phyloP scores from a whole-genome alignment of 2,113 vertebrate species.

The Dolichallabes microphthalmus region DNA sequence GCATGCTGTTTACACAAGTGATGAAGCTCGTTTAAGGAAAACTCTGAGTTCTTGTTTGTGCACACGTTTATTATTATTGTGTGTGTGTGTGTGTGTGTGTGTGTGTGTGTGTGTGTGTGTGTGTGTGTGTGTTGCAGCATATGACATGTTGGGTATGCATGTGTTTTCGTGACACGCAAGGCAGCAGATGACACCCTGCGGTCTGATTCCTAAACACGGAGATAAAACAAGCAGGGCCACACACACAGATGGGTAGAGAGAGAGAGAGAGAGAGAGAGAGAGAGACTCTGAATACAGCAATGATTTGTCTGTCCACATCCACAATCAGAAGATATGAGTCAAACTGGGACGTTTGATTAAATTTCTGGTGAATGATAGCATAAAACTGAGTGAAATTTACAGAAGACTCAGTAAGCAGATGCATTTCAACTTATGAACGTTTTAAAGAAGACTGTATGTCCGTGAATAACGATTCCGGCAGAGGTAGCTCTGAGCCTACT shows the following conservation, averaged over 20 bases:
- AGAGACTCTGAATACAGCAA: slow-evolving; percentile 4
- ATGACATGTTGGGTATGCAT: slow-evolving; percentile 52
- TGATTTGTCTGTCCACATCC: not conserved
- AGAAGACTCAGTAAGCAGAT: too few relatives aligned
- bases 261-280: slow-evolving; percentile 22
- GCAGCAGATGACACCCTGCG: slow-evolving; percentile 60
- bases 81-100: slow-evolving; percentile 54
- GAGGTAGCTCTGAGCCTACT: too few relatives aligned
- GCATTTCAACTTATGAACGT: too few relatives aligned
- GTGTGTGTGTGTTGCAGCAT: slow-evolving; percentile 52
- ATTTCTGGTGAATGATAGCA: too few relatives aligned
- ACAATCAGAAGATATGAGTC: too few relatives aligned
- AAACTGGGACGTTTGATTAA: too few relatives aligned
- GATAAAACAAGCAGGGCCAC: slow-evolving; percentile 74
- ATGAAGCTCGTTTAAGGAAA: slow-evolving; percentile 13
- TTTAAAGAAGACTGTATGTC: too few relatives aligned
- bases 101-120: slow-evolving; percentile 20
- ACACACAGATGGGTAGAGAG: slow-evolving; percentile 60
- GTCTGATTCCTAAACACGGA: slow-evolving; percentile 74
- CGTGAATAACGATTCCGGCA: too few relatives aligned
- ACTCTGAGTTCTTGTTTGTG: slow-evolving; percentile 23
- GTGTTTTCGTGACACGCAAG: slow-evolving; percentile 53
- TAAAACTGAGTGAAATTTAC: too few relatives aligned
- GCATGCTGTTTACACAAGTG: slow-evolving; percentile 15
- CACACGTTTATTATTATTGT: slow-evolving; percentile 21